A percentile compares a stretch with the other conserved stretches of the same genome.
phyloP scores from a whole-genome alignment of 2,113 vertebrate genomes.

The Globicephala melas region DNA sequence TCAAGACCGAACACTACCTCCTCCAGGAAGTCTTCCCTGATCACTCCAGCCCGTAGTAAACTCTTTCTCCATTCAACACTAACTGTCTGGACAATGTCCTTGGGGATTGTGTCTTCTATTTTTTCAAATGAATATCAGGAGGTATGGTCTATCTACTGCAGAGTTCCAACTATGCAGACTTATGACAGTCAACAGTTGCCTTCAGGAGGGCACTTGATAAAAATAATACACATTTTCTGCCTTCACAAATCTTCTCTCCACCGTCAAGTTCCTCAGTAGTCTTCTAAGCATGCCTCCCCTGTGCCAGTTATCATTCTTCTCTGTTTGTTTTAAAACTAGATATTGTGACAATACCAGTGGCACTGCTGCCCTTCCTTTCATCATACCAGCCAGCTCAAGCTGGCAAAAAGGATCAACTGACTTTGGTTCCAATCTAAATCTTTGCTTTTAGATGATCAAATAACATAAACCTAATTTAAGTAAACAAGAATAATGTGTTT shows the following conservation, averaged over 20 bases:
- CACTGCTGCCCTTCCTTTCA: neutral
- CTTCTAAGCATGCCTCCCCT: too few species aligned
- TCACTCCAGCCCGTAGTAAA: neutral
- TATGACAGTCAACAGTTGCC: neutral
- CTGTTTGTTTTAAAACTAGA: conserved; percentile 18
- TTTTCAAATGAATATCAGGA: neutral
- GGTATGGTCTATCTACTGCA: neutral
- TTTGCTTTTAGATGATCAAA: conserved; percentile 21
- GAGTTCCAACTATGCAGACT: neutral
- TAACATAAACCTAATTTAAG: neutral
- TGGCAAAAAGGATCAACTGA: neutral
- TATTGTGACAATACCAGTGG: neutral
- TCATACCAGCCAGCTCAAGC: neutral
- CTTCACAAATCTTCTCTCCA: neutral
- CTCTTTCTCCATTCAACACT: neutral
- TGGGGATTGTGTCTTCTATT: neutral
- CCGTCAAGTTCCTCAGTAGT: neutral
- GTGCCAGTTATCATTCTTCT: neutral
- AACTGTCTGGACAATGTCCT: neutral
- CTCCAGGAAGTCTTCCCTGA: neutral
- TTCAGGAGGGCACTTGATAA: neutral
- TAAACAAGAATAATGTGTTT: neutral
- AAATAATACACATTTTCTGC: neutral
- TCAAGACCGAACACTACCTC: neutral
- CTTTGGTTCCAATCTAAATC: neutral